Conservation (phyloP, 2,888 invertebrate genomes). For the Cephus pygmeus region DNA sequence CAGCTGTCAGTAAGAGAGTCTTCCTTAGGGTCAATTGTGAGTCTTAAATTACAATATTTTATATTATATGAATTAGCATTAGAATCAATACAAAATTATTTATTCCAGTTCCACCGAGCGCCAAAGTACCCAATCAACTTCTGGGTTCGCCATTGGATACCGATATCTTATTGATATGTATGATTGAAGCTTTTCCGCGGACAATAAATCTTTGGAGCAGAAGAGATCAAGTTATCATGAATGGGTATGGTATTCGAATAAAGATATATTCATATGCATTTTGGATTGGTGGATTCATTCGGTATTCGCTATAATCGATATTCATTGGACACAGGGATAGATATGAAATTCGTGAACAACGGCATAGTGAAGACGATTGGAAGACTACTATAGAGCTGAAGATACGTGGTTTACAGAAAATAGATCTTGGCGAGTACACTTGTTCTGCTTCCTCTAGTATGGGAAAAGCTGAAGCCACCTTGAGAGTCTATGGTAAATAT, state of each 20-base stretch:
- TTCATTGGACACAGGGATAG: conserved; percentile 69
- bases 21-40: conserved; percentile 76
- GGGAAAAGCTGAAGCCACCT: conserved; percentile 77
- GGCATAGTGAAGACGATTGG: conserved; percentile 65
- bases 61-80: not conserved
- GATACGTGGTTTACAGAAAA: conserved; percentile 71
- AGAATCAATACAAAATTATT: not conserved
- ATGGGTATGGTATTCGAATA: conserved; percentile 67
- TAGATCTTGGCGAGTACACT: conserved; percentile 76
- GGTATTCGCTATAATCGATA: conserved; percentile 3
- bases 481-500: conserved; percentile 75
- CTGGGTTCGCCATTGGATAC: conserved; percentile 75
- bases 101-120: conserved; percentile 73
- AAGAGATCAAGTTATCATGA: conserved; percentile 73
- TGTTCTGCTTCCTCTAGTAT: conserved; percentile 79
- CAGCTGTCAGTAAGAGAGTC: conserved; percentile 73
- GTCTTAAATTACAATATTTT: conserved; percentile 59
- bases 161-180: conserved; percentile 73
- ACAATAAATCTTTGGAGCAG: conserved; percentile 78
- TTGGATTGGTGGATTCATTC: conserved; percentile 7
- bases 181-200: conserved; percentile 76
- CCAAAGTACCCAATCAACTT: conserved; percentile 74
- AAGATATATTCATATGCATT: conserved; percentile 50
- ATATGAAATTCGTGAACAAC: conserved; percentile 73
- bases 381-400: conserved; percentile 74